A percentile compares a stretch with the other conserved stretches of the same genome.
Conservation (phyloP, 2,797 vertebrate species). For the Alauda arvensis region DNA sequence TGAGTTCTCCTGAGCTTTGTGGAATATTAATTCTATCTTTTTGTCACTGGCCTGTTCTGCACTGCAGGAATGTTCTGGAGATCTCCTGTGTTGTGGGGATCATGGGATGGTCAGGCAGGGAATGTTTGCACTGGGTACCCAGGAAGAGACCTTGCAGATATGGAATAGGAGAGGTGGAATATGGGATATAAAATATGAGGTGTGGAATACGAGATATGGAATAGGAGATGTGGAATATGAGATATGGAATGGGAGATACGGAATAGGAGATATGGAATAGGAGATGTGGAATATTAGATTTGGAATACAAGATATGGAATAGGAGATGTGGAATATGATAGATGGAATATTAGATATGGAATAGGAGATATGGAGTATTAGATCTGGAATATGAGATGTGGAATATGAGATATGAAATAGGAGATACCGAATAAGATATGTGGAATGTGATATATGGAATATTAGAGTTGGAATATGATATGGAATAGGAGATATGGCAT, state of each 20-base stretch:
- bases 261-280: background rate
- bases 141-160: background rate
- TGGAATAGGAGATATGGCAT: fast-evolving
- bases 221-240: background rate
- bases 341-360: background rate
- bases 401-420: fast-evolving
- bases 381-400: fast-evolving
- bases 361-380: fast-evolving
- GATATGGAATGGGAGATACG: no score
- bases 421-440: background rate
- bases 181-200: fast-evolving
- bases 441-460: fast-evolving
- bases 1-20: background rate
- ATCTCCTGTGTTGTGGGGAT: background rate
- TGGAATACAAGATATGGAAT: background rate
- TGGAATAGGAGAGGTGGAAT: background rate
- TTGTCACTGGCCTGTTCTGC: background rate
- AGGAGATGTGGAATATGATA: no score
- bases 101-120: background rate
- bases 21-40: background rate
- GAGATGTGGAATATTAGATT: background rate
- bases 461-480: no score
- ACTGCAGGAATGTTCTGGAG: background rate
- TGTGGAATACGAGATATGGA: fast-evolving
- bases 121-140: background rate